Percentiles rank a stretch among this genome's conserved stretches.
Evolutionary conservation across 2,888 invertebrate species (phyloP).

Genomic region (Imbricaverruca yamaguchii): DNA sequence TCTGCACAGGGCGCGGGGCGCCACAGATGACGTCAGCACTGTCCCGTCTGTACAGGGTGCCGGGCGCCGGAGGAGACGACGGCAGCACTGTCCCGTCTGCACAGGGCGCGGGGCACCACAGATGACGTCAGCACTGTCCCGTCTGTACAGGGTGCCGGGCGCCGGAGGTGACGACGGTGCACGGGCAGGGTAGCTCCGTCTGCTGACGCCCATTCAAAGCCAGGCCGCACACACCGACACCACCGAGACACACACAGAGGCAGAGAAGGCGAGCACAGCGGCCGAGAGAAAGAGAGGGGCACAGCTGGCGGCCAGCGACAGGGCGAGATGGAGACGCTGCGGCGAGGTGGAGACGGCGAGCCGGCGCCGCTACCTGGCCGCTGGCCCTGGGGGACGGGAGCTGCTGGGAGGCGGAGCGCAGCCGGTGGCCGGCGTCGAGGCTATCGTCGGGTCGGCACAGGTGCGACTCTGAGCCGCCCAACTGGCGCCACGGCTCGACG

Average conservation of each 20-base stretch:
- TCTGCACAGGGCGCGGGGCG: no score
- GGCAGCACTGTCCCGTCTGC: no score
- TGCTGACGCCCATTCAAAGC: no score
- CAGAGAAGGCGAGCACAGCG: slow-evolving; percentile 1
- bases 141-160: no score
- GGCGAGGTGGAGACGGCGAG: not conserved
- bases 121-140: no score
- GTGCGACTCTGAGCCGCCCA: not conserved
- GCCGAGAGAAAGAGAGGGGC: slow-evolving; percentile 27
- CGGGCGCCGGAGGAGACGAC: no score
- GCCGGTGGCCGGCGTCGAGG: not conserved
- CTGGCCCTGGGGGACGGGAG: not conserved
- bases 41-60: no score
- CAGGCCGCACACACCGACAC: not conserved
- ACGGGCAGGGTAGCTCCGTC: no score
- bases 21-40: no score
- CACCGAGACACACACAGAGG: not conserved
- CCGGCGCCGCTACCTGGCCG: slow-evolving; percentile 2
- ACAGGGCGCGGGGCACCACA: no score
- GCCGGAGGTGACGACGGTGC: no score
- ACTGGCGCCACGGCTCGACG: slow-evolving; percentile 1
- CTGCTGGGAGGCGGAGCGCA: slow-evolving; percentile 4
- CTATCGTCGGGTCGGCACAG: not conserved
- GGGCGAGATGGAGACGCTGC: not conserved
- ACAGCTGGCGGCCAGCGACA: slow-evolving; percentile 6